A percentile compares a stretch with the other conserved stretches of the same genome.
phyloP scores from a whole-genome alignment of 35 echinoderm and acorn worm species.

The Nesometra sesokonis region DNA sequence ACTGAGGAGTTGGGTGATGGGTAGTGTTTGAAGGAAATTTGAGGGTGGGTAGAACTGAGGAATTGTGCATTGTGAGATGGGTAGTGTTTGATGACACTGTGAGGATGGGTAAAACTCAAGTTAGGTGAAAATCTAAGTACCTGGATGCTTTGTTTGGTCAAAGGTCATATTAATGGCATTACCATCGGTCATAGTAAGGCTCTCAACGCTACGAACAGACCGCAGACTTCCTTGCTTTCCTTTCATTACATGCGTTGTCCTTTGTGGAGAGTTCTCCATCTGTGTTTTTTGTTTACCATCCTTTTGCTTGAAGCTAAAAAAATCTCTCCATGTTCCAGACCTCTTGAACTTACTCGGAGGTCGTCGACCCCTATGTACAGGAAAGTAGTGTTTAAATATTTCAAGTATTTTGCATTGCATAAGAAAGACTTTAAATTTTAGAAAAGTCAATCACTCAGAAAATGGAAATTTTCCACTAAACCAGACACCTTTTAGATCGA shows the following conservation, averaged over 20 bases:
- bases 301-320: constrained; percentile 47
- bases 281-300: constrained; percentile 47
- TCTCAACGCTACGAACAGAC: constrained; percentile 72
- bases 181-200: constrained; percentile 38
- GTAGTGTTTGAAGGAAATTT: no score
- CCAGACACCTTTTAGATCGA: no score
- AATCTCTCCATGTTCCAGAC: constrained; percentile 69
- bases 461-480: no score
- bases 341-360: constrained; percentile 56
- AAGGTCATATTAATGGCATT: neutral
- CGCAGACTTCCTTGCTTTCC: constrained; percentile 34
- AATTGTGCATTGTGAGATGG: no score
- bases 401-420: neutral
- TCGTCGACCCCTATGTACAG: neutral
- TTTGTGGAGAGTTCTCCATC: neutral
- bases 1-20: no score
- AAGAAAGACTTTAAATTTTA: neutral
- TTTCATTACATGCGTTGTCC: constrained; percentile 14
- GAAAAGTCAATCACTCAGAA: no score
- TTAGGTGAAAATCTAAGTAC: neutral
- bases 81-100: no score
- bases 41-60: no score
- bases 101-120: neutral
- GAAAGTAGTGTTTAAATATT: neutral
- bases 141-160: neutral